phyloP scores from a whole-genome alignment of 2,113 vertebrate genomes.

The Maccullochella peelii region DNA sequence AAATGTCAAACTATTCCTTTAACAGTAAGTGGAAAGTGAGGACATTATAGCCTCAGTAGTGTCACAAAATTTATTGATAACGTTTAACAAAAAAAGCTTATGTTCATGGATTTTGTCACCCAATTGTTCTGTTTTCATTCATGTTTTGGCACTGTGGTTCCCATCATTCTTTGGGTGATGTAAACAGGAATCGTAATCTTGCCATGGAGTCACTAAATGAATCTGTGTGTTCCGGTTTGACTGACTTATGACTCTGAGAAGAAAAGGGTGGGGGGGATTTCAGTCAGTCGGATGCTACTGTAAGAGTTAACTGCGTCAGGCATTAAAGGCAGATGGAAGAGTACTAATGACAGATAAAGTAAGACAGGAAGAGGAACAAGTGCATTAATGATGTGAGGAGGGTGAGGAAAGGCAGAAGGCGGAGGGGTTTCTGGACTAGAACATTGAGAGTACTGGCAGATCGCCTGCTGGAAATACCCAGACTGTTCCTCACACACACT shows the following conservation, averaged over 20 bases:
- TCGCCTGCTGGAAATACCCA: slow-evolving; percentile 75
- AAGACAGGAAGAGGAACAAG: not conserved
- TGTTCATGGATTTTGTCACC: no score
- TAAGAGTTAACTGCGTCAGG: not conserved
- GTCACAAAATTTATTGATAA: no score
- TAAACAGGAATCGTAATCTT: not conserved
- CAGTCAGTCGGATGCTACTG: not conserved
- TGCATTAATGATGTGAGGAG: slow-evolving; percentile 24
- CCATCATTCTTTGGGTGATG: not conserved
- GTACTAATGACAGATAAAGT: not conserved
- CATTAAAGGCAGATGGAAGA: fast-evolving
- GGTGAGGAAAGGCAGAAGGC: slow-evolving; percentile 46
- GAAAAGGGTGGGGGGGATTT: not conserved
- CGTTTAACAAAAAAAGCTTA: no score
- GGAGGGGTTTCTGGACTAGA: slow-evolving; percentile 53
- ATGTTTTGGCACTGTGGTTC: not conserved
- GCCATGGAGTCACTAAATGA: not conserved
- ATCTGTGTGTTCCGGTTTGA: not conserved
- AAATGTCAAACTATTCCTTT: no score
- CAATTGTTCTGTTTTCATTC: no score
- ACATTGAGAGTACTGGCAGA: slow-evolving; percentile 53
- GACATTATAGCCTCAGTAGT: no score
- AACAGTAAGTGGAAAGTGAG: not conserved
- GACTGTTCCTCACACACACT: slow-evolving; percentile 67
- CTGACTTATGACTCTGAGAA: not conserved